A percentile compares a stretch with the other conserved stretches of the same genome.
Conservation (phyloP, 2,888 invertebrate genomes). For the Trissonchulus sp. region DNA sequence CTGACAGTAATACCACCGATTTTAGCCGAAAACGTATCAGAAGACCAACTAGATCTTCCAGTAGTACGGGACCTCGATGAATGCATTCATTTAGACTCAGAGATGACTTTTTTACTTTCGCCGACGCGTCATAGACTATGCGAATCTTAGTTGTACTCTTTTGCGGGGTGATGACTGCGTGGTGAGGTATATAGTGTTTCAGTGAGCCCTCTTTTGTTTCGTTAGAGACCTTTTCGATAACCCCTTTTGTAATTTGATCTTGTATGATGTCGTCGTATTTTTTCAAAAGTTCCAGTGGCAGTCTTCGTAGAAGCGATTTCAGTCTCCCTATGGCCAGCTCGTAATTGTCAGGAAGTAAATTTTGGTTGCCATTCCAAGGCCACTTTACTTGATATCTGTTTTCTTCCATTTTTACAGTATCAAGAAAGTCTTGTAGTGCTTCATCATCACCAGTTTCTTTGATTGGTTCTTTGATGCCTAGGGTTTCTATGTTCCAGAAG, state of each 20-base stretch:
- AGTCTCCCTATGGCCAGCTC: slow-evolving; percentile 5
- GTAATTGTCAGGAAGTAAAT: background rate
- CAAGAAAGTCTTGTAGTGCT: background rate
- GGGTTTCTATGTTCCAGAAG: background rate
- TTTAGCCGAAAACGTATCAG: slow-evolving; percentile 34
- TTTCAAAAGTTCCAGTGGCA: background rate
- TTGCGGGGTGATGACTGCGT: slow-evolving; percentile 33
- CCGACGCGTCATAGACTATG: slow-evolving; percentile 40
- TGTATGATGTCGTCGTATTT: slow-evolving; percentile 29
- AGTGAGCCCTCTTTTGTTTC: background rate
- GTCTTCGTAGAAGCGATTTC: background rate
- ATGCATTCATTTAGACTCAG: slow-evolving; percentile 37
- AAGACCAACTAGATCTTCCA: slow-evolving; percentile 32
- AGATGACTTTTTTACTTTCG: slow-evolving; percentile 23
- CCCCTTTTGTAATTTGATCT: slow-evolving; percentile 24
- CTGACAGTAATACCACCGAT: slow-evolving; percentile 34
- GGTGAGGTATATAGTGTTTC: slow-evolving; percentile 36
- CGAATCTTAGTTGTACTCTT: slow-evolving; percentile 38
- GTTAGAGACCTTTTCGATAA: slow-evolving; percentile 27
- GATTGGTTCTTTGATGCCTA: background rate
- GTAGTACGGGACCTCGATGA: slow-evolving; percentile 34
- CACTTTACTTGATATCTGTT: background rate
- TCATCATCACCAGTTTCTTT: background rate
- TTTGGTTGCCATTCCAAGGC: background rate
- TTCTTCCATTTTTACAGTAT: background rate